phyloP scores from a whole-genome alignment of 1,140 invertebrate genomes.

The Pissodes strobi region DNA sequence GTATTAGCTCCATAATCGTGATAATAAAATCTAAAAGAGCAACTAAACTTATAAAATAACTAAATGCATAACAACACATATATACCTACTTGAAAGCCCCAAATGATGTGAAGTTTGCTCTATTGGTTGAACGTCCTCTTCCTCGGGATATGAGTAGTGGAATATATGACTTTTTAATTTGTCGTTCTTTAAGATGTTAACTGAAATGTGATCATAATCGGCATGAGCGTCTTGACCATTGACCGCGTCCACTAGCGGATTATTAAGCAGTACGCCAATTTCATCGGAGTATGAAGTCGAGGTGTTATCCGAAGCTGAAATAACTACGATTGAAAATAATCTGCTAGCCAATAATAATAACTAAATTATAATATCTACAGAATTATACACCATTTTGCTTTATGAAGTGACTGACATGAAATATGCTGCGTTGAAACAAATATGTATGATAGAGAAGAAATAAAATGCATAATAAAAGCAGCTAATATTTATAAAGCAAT shows the following conservation, averaged over 20 bases:
- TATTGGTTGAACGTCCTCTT: constrained; percentile 32
- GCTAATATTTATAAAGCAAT: no score
- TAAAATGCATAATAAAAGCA: no score
- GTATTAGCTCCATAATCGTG: no score
- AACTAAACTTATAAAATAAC: no score
- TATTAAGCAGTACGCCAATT: constrained; percentile 52
- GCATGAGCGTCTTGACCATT: constrained; percentile 52
- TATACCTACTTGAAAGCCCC: constrained; percentile 55
- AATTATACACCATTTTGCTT: constrained; percentile 25
- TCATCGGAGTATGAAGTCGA: constrained; percentile 53
- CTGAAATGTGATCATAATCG: constrained; percentile 52
- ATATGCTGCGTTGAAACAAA: no score
- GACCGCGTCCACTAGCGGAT: constrained; percentile 54
- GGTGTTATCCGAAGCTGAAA: constrained; percentile 56
- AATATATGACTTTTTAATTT: constrained; percentile 42
- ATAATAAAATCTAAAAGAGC: no score
- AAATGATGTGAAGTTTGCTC: constrained; percentile 33
- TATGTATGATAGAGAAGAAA: no score
- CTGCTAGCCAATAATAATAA: background rate
- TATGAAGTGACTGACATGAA: no score
- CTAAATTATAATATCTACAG: background rate
- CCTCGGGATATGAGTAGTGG: constrained; percentile 44
- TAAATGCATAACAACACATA: no score
- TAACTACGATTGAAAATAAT: constrained; percentile 56
- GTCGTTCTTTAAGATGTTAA: constrained; percentile 54